Evolutionary conservation across 2,113 vertebrate genomes (phyloP).

Genomic region (Callithrix jacchus): DNA sequence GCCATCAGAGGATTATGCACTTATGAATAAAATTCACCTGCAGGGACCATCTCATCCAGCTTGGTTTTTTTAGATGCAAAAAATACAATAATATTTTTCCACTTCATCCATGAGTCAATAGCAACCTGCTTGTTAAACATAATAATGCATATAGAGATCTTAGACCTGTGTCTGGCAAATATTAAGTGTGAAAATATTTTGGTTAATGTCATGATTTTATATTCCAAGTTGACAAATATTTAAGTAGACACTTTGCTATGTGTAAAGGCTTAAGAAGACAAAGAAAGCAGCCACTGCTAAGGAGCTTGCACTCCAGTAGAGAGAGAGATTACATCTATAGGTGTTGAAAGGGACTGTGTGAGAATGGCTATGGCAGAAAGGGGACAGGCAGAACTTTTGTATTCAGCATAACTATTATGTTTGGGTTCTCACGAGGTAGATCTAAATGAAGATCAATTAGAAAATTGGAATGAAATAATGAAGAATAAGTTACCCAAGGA

Average conservation of each 20-base stretch:
- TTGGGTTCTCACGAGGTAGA: not conserved
- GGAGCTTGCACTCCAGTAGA: not conserved
- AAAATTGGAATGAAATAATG: not conserved
- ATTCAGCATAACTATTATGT: not conserved
- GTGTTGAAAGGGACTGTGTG: not conserved
- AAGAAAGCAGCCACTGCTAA: not conserved
- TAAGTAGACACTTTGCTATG: not conserved
- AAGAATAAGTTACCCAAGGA: not conserved
- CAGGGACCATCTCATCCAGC: not conserved
- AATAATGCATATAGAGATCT: not conserved
- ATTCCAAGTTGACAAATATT: not conserved
- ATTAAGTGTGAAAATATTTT: not conserved
- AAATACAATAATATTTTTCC: not conserved
- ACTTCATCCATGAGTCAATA: not conserved
- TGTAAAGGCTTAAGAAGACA: not conserved
- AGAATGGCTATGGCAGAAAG: not conserved
- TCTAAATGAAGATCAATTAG: not conserved
- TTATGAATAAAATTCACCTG: not conserved
- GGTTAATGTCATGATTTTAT: not conserved
- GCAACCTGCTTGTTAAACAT: not conserved
- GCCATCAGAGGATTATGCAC: not conserved
- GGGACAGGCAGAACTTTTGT: not conserved
- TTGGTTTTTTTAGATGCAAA: not conserved
- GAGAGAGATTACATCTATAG: rapidly evolving
- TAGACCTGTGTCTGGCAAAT: not conserved